Evolutionary conservation across 1,140 invertebrate species (phyloP), one percentile per base, ranked within the genome.

Genomic region (Scaptomyza graminum): DNA sequence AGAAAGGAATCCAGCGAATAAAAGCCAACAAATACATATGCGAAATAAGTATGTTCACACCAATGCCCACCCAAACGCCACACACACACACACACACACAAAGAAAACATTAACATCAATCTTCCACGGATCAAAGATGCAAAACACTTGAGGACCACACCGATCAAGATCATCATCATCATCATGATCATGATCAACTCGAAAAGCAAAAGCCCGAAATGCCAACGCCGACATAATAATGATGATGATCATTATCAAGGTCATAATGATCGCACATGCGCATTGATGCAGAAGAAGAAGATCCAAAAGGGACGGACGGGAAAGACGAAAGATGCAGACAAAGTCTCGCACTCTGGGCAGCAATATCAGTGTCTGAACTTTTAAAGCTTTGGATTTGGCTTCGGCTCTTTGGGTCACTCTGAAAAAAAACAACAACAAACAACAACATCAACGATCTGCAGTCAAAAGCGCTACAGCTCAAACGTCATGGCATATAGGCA

Each of bases 21-120:
- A 3, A 12, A 12, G 4, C 0, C 12, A 51, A 59, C 78, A 90
- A 90, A 82, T 75, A 90, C 81, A 90, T 85, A 90, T 85, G 81
- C 81, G 87, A 90, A 90, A 90, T 80, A 90, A 88, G 87, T 83
- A 84, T 90, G 87, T 90, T 90, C 87, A 90, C 87, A 90, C 87
- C 76, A 34, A 89, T 71, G 84, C 68, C 67, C 61, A 73, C 64
- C 75, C 72, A 41, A 41, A 41, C 1, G 9, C 31, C 31, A 34
- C 31, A 34, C 31, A 34, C 7, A 9, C 31, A 9, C 7, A 34
- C 31, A 34, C 28, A 28, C 28, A 28, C 28, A 5, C 28, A 34
- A 34, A 5, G 4, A 34, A 34, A 73, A 70, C 80, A 83, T 90
- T 87, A 90, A 83, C 87, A 90, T 90, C 87, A 90, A 90, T 90